Evolutionary conservation across 1,140 invertebrate species (phyloP), one percentile per base, ranked within the genome.

Genomic region (Ceratitis capitata): DNA sequence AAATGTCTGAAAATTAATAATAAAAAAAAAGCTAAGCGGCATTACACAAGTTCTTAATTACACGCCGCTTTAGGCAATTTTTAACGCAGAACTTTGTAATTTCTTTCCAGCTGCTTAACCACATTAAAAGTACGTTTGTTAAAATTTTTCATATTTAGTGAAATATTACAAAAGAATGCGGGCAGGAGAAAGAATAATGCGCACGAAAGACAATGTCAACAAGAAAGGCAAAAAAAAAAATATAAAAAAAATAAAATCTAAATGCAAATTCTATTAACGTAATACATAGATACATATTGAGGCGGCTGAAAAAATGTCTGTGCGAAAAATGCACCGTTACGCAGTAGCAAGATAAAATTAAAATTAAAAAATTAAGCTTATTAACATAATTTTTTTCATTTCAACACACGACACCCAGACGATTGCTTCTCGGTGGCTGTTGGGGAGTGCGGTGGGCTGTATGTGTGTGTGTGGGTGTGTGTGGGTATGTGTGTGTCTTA

Each of bases 291-390:
- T n/a, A n/a, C n/a, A n/a, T n/a, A n/a, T n/a, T n/a, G 51, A n/a
- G 6, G n/a, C 2, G 19, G 51, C 3, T n/a, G 19, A 39, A 69
- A 32, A 23, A 58, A 12, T 16, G 32, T 69, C 29, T n/a, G 14
- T n/a, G 14, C 29, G 14, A 14, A 69, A 69, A 69, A 69, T 39
- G 4, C 5, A 4, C 26, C 58, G 14, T 5, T 29, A 35, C n/a
- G 26, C 6, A 16, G 61, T 19, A 19, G 61, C 61, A 19, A 19
- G 5, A 6, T 19, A 32, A 69, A 35, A 69, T 53, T 53, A 5
- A 53, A 14, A n/a, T 56, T 56, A 56, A 69, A 69, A 35, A 69
- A 35, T 69, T 69, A 69, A 69, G 61, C 61, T 69, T 69, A 69
- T 69, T 69, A 69, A 19, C 61, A 69, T 69, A 69, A 69, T 69